Conservation (phyloP, 2,113 vertebrate genomes). For the Chloropsis hardwickii region DNA sequence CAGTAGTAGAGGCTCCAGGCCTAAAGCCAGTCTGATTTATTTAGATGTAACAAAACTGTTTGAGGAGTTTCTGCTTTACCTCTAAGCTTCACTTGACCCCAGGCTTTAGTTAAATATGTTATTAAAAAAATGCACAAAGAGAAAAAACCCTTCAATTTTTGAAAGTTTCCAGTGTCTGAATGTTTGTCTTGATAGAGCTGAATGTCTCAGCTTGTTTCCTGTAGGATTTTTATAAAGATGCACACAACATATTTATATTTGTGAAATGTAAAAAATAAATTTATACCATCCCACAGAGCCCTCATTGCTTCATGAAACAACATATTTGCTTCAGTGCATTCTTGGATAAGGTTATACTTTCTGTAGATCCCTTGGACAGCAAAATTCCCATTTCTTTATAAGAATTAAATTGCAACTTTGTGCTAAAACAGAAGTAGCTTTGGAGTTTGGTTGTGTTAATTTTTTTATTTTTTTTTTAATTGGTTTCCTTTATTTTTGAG, state of each 20-base stretch:
- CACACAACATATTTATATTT: not conserved
- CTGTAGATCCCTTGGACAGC: not conserved
- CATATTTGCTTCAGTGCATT: not conserved
- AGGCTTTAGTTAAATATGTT: not conserved
- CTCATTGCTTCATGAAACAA: not conserved
- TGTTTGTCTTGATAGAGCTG: not conserved
- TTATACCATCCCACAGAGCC: not conserved
- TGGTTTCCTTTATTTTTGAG: not conserved
- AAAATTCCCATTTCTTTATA: not conserved
- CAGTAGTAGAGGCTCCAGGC: not conserved
- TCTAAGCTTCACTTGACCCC: not conserved
- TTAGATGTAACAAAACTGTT: not conserved
- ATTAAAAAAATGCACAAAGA: not conserved
- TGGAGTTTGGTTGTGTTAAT: not conserved
- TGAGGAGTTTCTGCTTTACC: not conserved
- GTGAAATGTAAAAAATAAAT: not conserved
- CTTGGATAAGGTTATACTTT: not conserved
- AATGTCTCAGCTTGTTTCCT: not conserved
- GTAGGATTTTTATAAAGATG: not conserved
- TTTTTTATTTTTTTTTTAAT: not conserved
- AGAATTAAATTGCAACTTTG: not conserved
- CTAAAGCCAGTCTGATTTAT: not conserved
- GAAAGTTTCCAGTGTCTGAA: not conserved
- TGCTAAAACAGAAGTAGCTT: not conserved
- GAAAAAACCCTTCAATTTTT: not conserved